Conservation (phyloP, 2,888 invertebrate species). For the Ophonus ardosiacus region DNA sequence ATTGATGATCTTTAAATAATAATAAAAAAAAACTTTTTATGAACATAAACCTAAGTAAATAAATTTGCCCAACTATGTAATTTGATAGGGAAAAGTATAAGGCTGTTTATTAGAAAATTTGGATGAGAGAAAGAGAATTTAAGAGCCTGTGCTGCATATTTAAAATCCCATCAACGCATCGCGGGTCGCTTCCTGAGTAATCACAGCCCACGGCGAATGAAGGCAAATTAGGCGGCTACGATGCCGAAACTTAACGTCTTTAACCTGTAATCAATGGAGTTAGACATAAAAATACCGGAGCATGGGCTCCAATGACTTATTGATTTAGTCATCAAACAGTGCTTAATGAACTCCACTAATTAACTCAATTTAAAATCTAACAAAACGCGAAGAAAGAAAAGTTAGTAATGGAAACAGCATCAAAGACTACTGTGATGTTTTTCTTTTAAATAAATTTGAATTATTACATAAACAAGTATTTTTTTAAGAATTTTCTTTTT, state of each 20-base stretch:
- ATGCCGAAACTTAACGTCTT: conserved; percentile 32
- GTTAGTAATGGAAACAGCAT: background rate
- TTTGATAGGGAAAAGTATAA: background rate
- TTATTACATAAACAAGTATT: background rate
- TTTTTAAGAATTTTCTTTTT: background rate
- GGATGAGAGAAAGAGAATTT: background rate
- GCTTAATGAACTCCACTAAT: conserved; percentile 35
- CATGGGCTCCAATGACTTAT: conserved; percentile 23
- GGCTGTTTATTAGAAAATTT: background rate
- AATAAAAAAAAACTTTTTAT: too few species aligned
- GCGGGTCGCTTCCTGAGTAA: background rate
- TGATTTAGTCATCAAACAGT: conserved; percentile 47
- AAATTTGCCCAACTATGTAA: too few species aligned
- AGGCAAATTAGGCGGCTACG: conserved; percentile 17
- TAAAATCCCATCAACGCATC: conserved; percentile 36
- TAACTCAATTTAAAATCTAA: conserved; percentile 19
- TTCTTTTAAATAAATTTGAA: conserved; percentile 11
- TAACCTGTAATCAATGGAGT: conserved; percentile 45
- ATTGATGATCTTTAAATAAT: too few species aligned
- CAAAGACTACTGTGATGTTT: background rate
- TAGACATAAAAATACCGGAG: conserved; percentile 49
- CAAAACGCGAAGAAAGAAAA: conserved; percentile 4
- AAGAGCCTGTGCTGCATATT: background rate
- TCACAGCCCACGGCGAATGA: conserved; percentile 1
- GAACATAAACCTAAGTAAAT: too few species aligned